phyloP scores from a whole-genome alignment of 2,797 vertebrate genomes.

The Epinephelus malabaricus region DNA sequence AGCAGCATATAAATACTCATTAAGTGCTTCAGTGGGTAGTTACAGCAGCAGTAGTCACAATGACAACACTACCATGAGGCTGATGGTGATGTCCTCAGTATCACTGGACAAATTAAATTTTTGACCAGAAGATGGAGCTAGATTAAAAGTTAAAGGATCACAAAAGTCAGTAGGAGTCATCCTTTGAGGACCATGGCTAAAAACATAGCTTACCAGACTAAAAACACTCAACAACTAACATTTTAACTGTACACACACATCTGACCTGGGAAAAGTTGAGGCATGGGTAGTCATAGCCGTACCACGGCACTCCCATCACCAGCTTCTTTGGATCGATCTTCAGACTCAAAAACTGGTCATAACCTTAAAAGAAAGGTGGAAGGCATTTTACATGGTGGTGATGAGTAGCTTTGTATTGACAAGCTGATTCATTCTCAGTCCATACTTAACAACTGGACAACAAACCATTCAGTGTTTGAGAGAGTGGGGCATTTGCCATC shows the following conservation, averaged over 20 bases:
- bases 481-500: slow-evolving; percentile 92
- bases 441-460: not conserved
- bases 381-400: not conserved
- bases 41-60: not conserved
- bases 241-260: not conserved
- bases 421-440: not conserved
- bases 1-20: not conserved
- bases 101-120: not conserved
- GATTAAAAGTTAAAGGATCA: not conserved
- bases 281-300: slow-evolving; percentile 96
- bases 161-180: not conserved
- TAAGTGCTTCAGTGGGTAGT: not conserved
- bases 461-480: slow-evolving; percentile 91
- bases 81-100: not conserved
- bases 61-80: not conserved
- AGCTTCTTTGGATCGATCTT: slow-evolving; percentile 91
- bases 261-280: slow-evolving; percentile 89
- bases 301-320: slow-evolving; percentile 98
- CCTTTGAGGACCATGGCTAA: not conserved
- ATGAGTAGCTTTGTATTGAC: not conserved
- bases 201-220: not conserved
- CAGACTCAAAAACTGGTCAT: slow-evolving; percentile 89
- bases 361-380: slow-evolving; percentile 83
- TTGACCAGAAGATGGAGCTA: not conserved
- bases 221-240: not conserved